Evolutionary conservation across 2,888 invertebrate genomes (phyloP), one percentile per base, ranked within the genome.

Genomic region (Monoplex corrugatus): DNA sequence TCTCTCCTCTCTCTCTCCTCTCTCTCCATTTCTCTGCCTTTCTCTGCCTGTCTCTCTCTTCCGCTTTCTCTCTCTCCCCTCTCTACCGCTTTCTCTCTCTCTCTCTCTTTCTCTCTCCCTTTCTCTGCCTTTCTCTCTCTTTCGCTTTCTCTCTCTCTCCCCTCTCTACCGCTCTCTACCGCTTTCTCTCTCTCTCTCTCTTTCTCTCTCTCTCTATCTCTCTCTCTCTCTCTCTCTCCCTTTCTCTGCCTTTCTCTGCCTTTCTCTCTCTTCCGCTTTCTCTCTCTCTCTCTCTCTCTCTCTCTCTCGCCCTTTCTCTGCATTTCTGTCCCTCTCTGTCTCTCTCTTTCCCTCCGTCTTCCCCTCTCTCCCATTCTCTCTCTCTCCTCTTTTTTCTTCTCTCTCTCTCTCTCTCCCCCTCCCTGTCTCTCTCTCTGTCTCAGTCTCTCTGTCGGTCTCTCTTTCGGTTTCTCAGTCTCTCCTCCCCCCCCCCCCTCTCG

Each of bases 281-380:
- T 63, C 63, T 63, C 63, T 63, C 63, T 63, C 63, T 63, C 63
- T 63, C 63, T 63, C 63, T 63, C 63, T 63, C 63, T 63, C 63
- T 63, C 63, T 63, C 63, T 63, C 63, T 63, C 63, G 19, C 63
- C n/a, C 63, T 63, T n/a, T 63, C 63, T 63, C 63, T 63, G 28
- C n/a, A 19, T 63, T n/a, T 50, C 10, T 50, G 50, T 50, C 16
- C 50, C 50, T 13, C 16, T 50, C 16, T 50, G n/a, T 63, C 63
- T 63, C 63, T 63, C 63, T 63, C 63, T 63, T n/a, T 63, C 63
- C n/a, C 63, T 63, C 63, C 16, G 50, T 50, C 10, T 50, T 50
- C 50, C 50, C 8, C 16, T 50, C 16, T 50, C 8, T 50, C 10
- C 8, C 28, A 23, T 28, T 19, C 5, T n/a, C 6, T 8, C 8